Evolutionary conservation across 2,113 vertebrate species (phyloP).

Genomic region (Gymnocephalus cernua): DNA sequence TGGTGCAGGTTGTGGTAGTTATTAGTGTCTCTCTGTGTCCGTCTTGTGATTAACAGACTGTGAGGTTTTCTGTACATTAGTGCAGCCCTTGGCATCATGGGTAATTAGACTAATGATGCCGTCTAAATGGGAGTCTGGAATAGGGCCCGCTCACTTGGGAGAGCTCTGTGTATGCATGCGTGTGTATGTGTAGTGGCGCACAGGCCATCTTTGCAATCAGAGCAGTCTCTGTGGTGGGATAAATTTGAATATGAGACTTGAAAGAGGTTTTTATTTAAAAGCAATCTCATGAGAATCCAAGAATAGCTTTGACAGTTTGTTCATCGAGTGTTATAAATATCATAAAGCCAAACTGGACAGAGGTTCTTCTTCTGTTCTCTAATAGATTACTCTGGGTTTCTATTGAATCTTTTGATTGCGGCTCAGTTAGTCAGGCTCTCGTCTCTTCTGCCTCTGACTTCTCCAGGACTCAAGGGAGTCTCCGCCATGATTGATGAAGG

Average conservation of each 20-base stretch:
- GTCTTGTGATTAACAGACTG: conserved; percentile 76
- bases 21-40: conserved; percentile 63
- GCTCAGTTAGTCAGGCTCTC: conserved; percentile 30
- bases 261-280: conserved; percentile 66
- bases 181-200: background rate
- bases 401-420: conserved; percentile 56
- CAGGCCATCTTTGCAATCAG: conserved; percentile 59
- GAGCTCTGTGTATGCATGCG: conserved; percentile 12
- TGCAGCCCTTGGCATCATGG: conserved; percentile 76
- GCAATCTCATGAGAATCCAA: conserved; percentile 54
- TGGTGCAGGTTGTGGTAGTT: conserved; percentile 53
- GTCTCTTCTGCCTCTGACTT: conserved; percentile 53
- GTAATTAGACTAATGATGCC: conserved; percentile 85
- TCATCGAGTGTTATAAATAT: conserved; percentile 43
- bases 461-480: conserved; percentile 59
- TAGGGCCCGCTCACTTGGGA: conserved; percentile 59
- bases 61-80: conserved; percentile 75
- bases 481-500: conserved; percentile 74
- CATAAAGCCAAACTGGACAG: conserved; percentile 40
- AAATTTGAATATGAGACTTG: conserved; percentile 65
- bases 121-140: conserved; percentile 76
- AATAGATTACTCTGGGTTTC: conserved; percentile 40
- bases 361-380: conserved; percentile 38
- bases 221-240: conserved; percentile 46
- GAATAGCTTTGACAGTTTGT: conserved; percentile 54